Percentiles rank a stretch among this genome's conserved stretches.
Conservation (phyloP, 2,797 vertebrate species). For the Phrynocephalus forsythii region DNA sequence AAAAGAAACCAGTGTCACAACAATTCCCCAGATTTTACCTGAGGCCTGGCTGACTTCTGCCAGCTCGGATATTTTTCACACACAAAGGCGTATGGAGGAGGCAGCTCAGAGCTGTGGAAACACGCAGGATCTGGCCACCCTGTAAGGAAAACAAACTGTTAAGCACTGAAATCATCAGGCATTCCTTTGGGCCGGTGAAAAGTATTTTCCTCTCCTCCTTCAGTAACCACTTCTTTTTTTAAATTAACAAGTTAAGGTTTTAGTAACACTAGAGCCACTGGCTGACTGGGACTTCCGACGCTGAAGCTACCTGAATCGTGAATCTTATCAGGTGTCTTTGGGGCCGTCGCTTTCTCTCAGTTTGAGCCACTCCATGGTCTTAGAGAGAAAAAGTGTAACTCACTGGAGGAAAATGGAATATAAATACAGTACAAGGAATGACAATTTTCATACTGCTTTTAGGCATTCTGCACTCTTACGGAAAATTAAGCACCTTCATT, state of each 20-base stretch:
- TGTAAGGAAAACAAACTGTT: conserved; percentile 60
- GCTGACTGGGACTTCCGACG: background rate
- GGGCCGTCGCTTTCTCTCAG: background rate
- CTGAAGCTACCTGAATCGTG: background rate
- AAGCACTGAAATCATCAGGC: background rate
- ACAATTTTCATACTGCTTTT: too few relatives aligned
- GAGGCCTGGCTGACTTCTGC: conserved; percentile 92
- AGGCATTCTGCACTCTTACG: too few relatives aligned
- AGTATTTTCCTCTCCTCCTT: background rate
- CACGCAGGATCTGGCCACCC: conserved; percentile 94
- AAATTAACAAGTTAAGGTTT: background rate
- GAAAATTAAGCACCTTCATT: too few relatives aligned
- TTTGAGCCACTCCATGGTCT: background rate
- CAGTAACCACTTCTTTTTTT: background rate
- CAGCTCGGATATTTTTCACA: conserved; percentile 91
- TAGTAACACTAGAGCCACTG: background rate
- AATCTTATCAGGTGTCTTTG: background rate
- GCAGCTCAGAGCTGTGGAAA: conserved; percentile 91
- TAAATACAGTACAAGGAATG: too few relatives aligned
- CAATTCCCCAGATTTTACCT: conserved; percentile 77
- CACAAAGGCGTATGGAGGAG: conserved; percentile 85
- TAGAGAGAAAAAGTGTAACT: background rate
- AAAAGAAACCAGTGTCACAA: background rate
- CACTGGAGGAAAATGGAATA: too few relatives aligned
- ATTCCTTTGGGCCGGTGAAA: background rate